A percentile compares a stretch with the other conserved stretches of the same genome.
Evolutionary conservation across 2,797 vertebrate genomes (phyloP).

Genomic region (Macropus fuliginosus): DNA sequence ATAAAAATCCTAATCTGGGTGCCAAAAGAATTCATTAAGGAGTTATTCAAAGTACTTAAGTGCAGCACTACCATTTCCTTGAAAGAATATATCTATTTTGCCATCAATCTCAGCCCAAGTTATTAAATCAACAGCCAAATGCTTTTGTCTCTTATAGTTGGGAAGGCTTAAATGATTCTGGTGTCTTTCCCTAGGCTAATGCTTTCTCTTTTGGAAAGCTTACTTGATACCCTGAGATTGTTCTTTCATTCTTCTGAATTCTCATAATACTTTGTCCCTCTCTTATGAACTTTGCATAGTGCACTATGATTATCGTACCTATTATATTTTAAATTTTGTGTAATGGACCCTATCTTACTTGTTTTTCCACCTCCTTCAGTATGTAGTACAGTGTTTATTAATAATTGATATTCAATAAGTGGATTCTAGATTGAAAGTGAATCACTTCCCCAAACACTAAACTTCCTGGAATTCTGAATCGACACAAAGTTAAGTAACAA

Average conservation of each 20-base stretch:
- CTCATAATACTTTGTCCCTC: background rate
- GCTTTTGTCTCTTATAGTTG: background rate
- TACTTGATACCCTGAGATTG: background rate
- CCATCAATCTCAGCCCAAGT: conserved; percentile 11
- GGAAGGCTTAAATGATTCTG: background rate
- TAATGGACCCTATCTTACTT: background rate
- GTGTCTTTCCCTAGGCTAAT: background rate
- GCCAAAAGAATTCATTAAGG: conserved; percentile 17
- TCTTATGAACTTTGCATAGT: background rate
- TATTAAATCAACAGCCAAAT: conserved; percentile 17
- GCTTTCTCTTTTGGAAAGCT: background rate
- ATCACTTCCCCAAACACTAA: conserved; percentile 13
- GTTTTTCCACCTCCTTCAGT: background rate
- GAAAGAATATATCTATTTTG: conserved; percentile 13
- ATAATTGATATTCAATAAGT: background rate
- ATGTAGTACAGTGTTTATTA: background rate
- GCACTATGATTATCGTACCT: background rate
- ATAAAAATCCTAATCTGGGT: conserved; percentile 10
- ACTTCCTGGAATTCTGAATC: background rate
- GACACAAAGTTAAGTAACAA: background rate
- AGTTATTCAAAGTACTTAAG: conserved; percentile 20
- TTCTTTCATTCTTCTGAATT: background rate
- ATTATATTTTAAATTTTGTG: background rate
- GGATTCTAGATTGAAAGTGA: background rate
- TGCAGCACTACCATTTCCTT: conserved; percentile 24